Evolutionary conservation across 2,888 invertebrate species (phyloP), one percentile per base, ranked within the genome.

Genomic region (Apamea sordens): DNA sequence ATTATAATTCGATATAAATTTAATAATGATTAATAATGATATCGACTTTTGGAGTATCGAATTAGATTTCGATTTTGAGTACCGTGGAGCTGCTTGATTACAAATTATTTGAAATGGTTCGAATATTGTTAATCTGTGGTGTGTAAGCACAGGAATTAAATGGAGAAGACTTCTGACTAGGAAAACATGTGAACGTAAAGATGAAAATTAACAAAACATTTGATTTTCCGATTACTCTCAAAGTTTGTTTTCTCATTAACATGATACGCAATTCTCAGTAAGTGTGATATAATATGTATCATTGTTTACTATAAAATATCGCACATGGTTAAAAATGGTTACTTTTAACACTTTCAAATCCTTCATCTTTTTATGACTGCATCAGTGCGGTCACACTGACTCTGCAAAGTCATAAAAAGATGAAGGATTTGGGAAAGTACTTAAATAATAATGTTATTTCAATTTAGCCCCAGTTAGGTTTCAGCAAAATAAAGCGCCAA

Each of bases 1-100:
- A 96, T 95, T 95, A 94, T 94, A 89, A 93, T 90, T 93, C 93
- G 92, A 94, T 94, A 96, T 95, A 96, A 95, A 95, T 95, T 95
- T 95, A 94, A 94, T 95, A 95, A 94, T 95, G 95, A 95, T 95
- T 95, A 94, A 95, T 94, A 95, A 95, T 95, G 93, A 94, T 94
- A 94, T 95, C 93, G 93, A 92, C 87, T 94, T 92, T 92, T 93
- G 84, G 88, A 88, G 89, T 93, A 93, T 94, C 92, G 89, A 88
- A 87, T 92, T 90, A 89, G 86, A 73, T 79, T 80, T 84, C 50
- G 59, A 79, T 68, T 50, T 76, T 77, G 50, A 83, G 84, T 81
- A 75, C 88, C 71, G 77, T 88, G 71, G 88, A 87, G 86, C 73
- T 82, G 84, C 69, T 86, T 82, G 79, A 83, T 77, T 81, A 78